Base-by-base conservation (phyloP, 2,113 vertebrate species). In the Henicopernis longicauda region DNA sequence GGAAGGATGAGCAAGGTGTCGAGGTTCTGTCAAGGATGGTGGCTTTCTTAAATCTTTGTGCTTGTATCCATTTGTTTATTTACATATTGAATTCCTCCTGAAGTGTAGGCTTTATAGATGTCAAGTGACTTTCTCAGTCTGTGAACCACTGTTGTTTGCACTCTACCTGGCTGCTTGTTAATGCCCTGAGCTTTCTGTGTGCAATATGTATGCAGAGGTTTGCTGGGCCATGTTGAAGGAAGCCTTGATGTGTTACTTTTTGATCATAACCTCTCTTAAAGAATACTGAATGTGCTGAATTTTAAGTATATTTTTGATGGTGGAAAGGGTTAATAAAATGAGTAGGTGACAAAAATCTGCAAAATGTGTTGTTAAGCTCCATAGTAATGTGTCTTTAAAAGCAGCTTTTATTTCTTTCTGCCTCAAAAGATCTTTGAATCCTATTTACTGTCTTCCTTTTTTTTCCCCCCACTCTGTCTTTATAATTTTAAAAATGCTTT, bases 361-460 rank as follows among this genome's bases (percentile, higher is more conserved):
- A 70, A 65, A 93, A 73, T 1, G 0, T 52, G 9, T 32, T 22
- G 13, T 61, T 86, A 45, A 69, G 6, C 13, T 61, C 69, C 42
- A 8, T 17, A 45, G 45, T 82, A 65, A 31, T 1, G 0, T 21
- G 2, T 62, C 80, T 94, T 82, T 77, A 77, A 66, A 71, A 94
- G 59, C 55, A 95, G 36, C 36, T 96, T 97, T 92, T 93, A 27
- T 54, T 76, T 49, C 66, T 95, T 89, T 91, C 86, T 96, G 45
- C 58, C 79, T 82, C 86, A 47, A 10, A 93, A 25, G n/a, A 25
- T 76, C 92, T 93, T 95, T 97, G 89, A 58, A 83, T 95, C 65
- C 87, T 97, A 67, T 97, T 91, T 67, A 93, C 94, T 94, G 47
- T 98, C 91, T 73, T 86, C 55, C 61, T 95, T 20, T 88, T 50